Percentiles rank a stretch among this genome's conserved stretches.
These are phyloP conservation scores for Bubo bubo DNA, from an alignment of 2,113 vertebrate genomes.

Conservation along the genomic window DNA sequence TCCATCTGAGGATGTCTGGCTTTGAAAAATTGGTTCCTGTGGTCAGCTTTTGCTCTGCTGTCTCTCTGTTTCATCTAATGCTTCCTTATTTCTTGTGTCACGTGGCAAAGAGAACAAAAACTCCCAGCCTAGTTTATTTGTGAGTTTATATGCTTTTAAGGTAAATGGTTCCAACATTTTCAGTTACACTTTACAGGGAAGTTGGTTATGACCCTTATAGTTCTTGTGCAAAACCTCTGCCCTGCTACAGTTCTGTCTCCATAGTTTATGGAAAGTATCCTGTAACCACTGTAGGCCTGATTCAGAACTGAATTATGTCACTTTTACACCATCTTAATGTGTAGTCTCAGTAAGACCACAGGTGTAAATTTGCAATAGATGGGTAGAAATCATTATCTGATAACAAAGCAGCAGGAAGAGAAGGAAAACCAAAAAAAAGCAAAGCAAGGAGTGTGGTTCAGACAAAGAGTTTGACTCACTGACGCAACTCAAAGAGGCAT, in stretches of 20 bases:
- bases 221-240: neutral
- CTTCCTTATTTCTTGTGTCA: neutral
- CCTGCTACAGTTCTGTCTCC: neutral
- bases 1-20: neutral
- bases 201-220: neutral
- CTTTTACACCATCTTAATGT: neutral
- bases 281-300: neutral
- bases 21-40: neutral
- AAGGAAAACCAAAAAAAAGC: neutral
- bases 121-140: neutral
- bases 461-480: neutral
- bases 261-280: neutral
- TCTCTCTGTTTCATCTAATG: neutral
- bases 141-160: neutral
- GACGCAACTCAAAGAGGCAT: neutral
- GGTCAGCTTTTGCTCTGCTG: neutral
- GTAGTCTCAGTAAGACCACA: neutral
- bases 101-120: neutral
- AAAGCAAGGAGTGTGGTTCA: neutral
- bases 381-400: neutral
- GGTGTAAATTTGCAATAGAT: neutral
- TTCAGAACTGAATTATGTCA: neutral
- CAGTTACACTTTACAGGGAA: neutral
- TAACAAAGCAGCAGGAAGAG: neutral
- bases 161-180: neutral